Evolutionary conservation across 2,113 vertebrate species (phyloP).

Genomic region (Vulpes lagopus): DNA sequence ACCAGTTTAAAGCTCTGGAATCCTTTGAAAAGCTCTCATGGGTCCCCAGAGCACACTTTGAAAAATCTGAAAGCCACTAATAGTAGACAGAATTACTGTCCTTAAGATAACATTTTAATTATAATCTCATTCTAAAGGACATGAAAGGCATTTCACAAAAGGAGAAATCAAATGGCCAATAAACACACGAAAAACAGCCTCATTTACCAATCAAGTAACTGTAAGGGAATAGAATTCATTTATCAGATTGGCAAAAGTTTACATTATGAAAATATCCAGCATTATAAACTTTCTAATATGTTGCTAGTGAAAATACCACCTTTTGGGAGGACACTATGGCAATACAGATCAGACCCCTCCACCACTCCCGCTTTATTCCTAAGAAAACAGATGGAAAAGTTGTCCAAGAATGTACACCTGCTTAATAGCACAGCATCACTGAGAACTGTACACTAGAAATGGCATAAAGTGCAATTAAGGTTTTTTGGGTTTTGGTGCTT

Average conservation of each 20-base stretch:
- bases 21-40: neutral
- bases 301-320: neutral
- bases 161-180: neutral
- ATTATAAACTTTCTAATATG: neutral
- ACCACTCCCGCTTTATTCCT: neutral
- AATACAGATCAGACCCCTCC: neutral
- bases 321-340: neutral
- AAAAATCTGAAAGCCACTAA: neutral
- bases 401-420: neutral
- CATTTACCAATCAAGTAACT: neutral
- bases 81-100: neutral
- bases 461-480: neutral
- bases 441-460: neutral
- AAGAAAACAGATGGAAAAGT: neutral
- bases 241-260: neutral
- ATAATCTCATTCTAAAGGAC: neutral
- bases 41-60: neutral
- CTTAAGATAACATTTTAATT: constrained; percentile 43
- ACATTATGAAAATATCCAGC: neutral
- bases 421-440: neutral
- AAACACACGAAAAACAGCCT: constrained; percentile 15
- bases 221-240: neutral
- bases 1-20: neutral
- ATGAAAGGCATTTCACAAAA: constrained; percentile 20
- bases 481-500: neutral